A percentile compares a stretch with the other conserved stretches of the same genome.
Conservation (phyloP, 2,113 vertebrate genomes). For the Ictidomys tridecemlineatus region DNA sequence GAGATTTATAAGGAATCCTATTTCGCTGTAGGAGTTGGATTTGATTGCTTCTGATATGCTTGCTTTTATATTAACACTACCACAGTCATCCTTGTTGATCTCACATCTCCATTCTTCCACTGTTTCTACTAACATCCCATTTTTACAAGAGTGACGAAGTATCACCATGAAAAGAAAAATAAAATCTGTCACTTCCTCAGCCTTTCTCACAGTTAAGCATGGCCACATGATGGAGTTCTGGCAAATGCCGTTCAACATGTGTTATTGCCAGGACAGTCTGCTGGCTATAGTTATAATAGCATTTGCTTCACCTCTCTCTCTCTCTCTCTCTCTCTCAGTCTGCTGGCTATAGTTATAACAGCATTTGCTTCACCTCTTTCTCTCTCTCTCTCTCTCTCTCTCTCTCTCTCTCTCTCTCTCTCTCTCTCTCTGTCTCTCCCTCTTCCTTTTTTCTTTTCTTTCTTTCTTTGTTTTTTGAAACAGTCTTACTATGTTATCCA, state of each 20-base stretch:
- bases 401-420: too few relatives aligned
- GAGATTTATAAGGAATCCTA: neutral
- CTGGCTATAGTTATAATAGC: neutral
- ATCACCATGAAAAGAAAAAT: neutral
- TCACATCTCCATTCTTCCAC: neutral
- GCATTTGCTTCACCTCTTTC: neutral
- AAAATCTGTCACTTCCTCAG: neutral
- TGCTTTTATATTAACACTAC: neutral
- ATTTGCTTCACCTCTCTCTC: neutral
- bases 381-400: too few relatives aligned
- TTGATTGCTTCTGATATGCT: neutral
- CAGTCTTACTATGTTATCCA: too few relatives aligned
- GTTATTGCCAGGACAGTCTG: too few relatives aligned
- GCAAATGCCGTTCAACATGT: neutral
- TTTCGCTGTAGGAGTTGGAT: neutral
- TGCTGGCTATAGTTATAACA: neutral
- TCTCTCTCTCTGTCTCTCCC: too few relatives aligned
- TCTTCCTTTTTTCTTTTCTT: too few relatives aligned
- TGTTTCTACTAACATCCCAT: neutral
- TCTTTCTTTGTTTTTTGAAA: too few relatives aligned
- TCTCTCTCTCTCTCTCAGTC: too few relatives aligned
- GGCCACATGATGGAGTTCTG: neutral
- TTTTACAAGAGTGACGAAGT: neutral
- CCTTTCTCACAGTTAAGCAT: neutral
- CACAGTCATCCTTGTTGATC: neutral